Conservation (phyloP, 2,797 vertebrate genomes). For the Allenopithecus nigroviridis region DNA sequence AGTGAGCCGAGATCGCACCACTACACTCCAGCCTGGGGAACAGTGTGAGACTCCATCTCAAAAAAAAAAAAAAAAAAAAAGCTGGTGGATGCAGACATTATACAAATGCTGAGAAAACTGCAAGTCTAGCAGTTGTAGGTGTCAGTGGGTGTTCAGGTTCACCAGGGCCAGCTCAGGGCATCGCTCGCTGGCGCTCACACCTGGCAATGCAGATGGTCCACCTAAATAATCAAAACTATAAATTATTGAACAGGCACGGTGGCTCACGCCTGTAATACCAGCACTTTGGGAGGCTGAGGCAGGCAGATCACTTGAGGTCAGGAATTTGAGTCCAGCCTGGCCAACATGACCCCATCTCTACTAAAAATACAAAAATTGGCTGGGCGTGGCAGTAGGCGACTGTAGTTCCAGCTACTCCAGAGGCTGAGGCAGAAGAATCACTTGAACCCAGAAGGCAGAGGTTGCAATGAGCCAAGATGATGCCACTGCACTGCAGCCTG, state of each 20-base stretch:
- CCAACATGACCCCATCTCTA: too few species aligned
- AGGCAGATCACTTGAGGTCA: too few species aligned
- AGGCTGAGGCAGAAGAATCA: not conserved
- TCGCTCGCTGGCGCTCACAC: not conserved
- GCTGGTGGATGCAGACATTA: not conserved
- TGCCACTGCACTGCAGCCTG: not conserved
- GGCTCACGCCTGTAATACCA: not conserved
- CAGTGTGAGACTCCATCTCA: not conserved
- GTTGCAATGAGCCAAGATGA: not conserved
- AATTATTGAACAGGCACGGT: too few species aligned
- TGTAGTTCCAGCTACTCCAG: too few species aligned
- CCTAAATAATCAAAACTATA: not conserved
- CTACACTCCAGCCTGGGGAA: not conserved
- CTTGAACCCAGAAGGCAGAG: not conserved
- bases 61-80: too few species aligned
- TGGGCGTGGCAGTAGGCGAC: too few species aligned
- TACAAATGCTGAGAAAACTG: not conserved
- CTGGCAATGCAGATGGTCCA: not conserved
- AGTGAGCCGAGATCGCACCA: not conserved
- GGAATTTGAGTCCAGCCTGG: too few species aligned
- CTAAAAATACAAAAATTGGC: too few species aligned
- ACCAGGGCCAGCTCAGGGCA: too few species aligned
- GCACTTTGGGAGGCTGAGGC: not conserved
- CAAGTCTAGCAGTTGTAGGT: not conserved
- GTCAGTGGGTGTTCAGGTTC: not conserved